Conservation (phyloP, 2,888 invertebrate species). For the Coleophora deauratella region DNA sequence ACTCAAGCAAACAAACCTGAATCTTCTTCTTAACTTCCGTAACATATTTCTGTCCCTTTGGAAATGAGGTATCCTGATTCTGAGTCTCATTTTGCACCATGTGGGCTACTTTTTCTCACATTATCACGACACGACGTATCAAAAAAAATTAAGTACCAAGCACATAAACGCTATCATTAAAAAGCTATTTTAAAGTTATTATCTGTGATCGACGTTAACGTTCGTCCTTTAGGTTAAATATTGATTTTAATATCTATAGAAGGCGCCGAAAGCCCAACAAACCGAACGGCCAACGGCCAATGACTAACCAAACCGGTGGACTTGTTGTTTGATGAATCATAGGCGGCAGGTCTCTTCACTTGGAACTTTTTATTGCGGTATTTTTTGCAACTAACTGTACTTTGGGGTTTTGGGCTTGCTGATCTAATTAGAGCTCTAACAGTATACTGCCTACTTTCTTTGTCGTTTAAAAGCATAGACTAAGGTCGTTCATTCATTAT, state of each 20-base stretch:
- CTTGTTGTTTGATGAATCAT: conserved; percentile 48
- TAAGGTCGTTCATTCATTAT: too few relatives aligned
- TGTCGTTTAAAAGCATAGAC: not conserved
- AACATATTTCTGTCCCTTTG: conserved; percentile 28
- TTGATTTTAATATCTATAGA: conserved; percentile 50
- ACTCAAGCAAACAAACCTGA: conserved; percentile 26
- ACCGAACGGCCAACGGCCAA: conserved; percentile 33
- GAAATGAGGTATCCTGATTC: conserved; percentile 28
- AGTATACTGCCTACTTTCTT: not conserved
- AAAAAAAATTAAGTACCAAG: not conserved
- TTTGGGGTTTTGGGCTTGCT: conserved; percentile 26
- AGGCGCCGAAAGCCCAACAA: conserved; percentile 22
- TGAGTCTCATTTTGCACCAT: conserved; percentile 38
- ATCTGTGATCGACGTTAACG: conserved; percentile 17
- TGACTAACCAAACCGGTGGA: conserved; percentile 43
- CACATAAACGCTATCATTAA: conserved; percentile 7
- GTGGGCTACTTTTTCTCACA: not conserved
- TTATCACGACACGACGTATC: not conserved
- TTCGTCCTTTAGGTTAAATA: conserved; percentile 40
- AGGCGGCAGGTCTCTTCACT: conserved; percentile 47
- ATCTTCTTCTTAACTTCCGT: conserved; percentile 30
- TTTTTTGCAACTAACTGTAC: conserved; percentile 53
- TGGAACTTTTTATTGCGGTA: conserved; percentile 59
- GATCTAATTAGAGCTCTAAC: conserved; percentile 34
- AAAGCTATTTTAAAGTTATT: conserved; percentile 16